phyloP scores from a whole-genome alignment of 1,140 invertebrate species.

The Bombus ignitus region DNA sequence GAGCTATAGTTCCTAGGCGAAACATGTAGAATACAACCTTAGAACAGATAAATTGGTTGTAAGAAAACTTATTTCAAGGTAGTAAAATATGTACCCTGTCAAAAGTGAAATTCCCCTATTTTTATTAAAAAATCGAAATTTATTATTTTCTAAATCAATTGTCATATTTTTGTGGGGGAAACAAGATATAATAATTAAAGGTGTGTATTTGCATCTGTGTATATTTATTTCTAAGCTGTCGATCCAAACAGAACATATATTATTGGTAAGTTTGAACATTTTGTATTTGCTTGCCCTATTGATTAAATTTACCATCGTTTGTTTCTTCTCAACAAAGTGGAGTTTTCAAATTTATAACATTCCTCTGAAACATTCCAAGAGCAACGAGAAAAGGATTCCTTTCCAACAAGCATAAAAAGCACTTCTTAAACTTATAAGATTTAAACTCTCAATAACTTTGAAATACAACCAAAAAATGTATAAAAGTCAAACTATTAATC shows the following conservation, averaged over 20 bases:
- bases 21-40: background rate
- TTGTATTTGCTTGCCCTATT: too few species aligned
- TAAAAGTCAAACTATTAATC: background rate
- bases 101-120: background rate
- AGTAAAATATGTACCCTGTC: background rate
- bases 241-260: too few species aligned
- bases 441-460: background rate
- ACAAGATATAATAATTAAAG: too few species aligned
- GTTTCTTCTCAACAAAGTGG: background rate
- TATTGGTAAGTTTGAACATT: too few species aligned
- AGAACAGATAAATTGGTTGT: background rate
- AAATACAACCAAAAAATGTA: background rate
- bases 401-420: background rate
- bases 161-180: too few species aligned
- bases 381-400: background rate
- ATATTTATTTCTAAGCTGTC: too few species aligned
- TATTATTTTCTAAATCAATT: too few species aligned
- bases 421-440: background rate
- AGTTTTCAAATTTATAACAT: background rate
- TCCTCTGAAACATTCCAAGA: background rate
- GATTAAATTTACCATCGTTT: background rate
- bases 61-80: background rate
- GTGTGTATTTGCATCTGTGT: too few species aligned
- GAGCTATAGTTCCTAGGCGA: background rate
- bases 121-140: background rate